phyloP scores from a whole-genome alignment of 1,140 invertebrate species.

The Sycobia sp. region DNA sequence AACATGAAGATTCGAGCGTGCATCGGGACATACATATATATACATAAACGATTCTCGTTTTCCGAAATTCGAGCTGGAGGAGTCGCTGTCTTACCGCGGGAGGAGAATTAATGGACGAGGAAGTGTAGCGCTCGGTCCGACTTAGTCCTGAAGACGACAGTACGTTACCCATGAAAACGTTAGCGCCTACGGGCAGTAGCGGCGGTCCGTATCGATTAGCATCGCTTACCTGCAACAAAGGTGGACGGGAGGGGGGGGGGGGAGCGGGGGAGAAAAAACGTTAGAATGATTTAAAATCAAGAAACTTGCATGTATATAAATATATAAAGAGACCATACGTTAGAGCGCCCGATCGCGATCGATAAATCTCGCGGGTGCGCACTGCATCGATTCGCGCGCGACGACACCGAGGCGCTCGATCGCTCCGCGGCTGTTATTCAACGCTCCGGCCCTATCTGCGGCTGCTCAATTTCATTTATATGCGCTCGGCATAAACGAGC shows the following conservation, averaged over 20 bases:
- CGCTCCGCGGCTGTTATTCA: background rate
- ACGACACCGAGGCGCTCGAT: background rate
- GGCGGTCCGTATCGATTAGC: slow-evolving; percentile 20
- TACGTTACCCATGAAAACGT: slow-evolving; percentile 26
- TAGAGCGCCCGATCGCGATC: background rate
- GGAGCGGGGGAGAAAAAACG: slow-evolving; percentile 11
- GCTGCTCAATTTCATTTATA: slow-evolving; percentile 3
- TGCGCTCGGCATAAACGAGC: background rate
- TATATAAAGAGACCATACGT: background rate
- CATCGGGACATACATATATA: too few relatives aligned
- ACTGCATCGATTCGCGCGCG: background rate
- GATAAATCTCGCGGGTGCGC: background rate
- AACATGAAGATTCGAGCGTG: too few relatives aligned
- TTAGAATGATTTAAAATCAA: slow-evolving; percentile 7
- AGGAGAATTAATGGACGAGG: too few relatives aligned
- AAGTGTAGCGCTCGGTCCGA: background rate
- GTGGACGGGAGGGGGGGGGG: too few relatives aligned
- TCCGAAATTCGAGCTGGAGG: too few relatives aligned
- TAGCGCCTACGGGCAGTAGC: background rate
- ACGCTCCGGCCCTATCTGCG: too few relatives aligned
- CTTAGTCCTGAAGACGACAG: background rate
- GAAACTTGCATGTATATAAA: background rate
- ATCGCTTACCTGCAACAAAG: slow-evolving; percentile 32
- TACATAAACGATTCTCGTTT: too few relatives aligned
- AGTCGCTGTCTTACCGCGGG: too few relatives aligned